These are phyloP conservation scores for Arctocebus calabarensis DNA, from an alignment of 2,797 vertebrate species.

Conservation along the genomic window DNA sequence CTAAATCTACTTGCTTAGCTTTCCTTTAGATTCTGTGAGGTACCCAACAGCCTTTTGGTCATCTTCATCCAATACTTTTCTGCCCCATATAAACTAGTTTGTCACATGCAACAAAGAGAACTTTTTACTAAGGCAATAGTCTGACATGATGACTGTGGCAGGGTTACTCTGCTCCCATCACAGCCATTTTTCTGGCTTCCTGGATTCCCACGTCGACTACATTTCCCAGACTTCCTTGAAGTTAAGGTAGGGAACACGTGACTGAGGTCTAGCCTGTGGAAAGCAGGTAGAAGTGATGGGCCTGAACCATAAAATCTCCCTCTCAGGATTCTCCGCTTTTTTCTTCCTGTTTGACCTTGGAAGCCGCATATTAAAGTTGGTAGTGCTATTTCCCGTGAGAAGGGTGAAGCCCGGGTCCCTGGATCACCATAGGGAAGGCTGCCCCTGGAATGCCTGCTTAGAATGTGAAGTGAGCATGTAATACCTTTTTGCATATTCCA, in stretches of 20 bases:
- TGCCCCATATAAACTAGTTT: neutral
- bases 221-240: constrained; percentile 37
- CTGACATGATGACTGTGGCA: neutral
- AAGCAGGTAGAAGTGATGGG: neutral
- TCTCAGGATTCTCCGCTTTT: neutral
- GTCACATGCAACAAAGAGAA: neutral
- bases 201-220: neutral
- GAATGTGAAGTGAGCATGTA: neutral
- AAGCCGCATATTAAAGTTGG: constrained; percentile 8
- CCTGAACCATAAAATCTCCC: neutral
- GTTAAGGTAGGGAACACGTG: neutral
- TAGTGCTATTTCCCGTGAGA: neutral
- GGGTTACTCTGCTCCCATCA: neutral
- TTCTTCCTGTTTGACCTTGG: constrained; percentile 33
- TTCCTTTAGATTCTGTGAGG: neutral
- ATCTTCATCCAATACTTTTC: neutral
- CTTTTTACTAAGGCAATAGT: constrained; percentile 28
- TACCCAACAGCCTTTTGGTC: neutral
- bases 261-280: constrained; percentile 10
- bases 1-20: neutral
- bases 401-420: neutral
- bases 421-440: neutral
- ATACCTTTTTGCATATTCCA: neutral
- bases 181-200: neutral
- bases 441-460: neutral